Evolutionary conservation across 2,113 vertebrate species (phyloP).

Genomic region (Raja brachyura): DNA sequence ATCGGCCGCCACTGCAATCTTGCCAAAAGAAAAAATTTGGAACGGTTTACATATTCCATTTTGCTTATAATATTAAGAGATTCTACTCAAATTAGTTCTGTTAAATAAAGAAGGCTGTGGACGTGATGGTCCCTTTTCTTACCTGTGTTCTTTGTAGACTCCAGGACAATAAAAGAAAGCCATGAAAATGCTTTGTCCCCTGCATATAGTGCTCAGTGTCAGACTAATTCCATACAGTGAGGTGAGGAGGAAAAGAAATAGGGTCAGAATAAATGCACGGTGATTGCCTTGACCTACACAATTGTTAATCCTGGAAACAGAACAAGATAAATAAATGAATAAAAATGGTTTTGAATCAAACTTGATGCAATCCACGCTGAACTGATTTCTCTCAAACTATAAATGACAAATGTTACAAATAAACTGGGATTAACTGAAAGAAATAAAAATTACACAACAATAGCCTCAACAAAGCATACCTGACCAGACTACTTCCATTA

Average conservation of each 20-base stretch:
- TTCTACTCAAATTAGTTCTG: not conserved
- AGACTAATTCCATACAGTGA: constrained; percentile 80
- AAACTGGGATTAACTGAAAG: not conserved
- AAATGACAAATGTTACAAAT: not conserved
- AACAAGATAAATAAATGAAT: constrained; percentile 33
- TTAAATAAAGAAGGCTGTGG: not conserved
- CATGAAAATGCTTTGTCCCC: constrained; percentile 58
- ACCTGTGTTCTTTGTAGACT: constrained; percentile 87
- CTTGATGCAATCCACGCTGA: not conserved
- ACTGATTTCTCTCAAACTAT: not conserved
- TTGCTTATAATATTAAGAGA: not conserved
- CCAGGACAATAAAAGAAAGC: constrained; percentile 88
- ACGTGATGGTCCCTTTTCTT: constrained; percentile 43
- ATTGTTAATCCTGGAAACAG: constrained; percentile 83
- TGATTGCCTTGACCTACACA: constrained; percentile 93
- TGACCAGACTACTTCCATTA: not conserved
- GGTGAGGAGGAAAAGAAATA: constrained; percentile 80
- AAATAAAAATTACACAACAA: not conserved
- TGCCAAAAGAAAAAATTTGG: not conserved
- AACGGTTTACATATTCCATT: not conserved
- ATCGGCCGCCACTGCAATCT: not conserved
- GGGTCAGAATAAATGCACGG: constrained; percentile 80
- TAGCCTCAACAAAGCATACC: not conserved
- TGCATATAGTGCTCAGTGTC: constrained; percentile 78
- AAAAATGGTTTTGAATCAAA: not conserved